These are phyloP conservation scores for Bagarius yarrelli DNA, from an alignment of 2,113 vertebrate genomes.

Conservation along the genomic window DNA sequence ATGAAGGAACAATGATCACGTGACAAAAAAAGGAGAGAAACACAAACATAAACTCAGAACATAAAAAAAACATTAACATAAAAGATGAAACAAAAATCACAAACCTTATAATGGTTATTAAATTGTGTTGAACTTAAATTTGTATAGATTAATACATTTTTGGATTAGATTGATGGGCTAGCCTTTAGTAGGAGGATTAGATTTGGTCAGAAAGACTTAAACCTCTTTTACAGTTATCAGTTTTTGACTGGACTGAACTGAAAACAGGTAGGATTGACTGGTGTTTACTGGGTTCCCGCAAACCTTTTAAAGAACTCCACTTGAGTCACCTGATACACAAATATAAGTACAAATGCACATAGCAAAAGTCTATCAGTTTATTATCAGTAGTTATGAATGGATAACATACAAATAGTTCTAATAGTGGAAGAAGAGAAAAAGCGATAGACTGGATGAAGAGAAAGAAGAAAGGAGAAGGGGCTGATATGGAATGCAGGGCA, in stretches of 20 bases:
- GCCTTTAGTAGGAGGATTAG: too few relatives aligned
- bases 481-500: conserved; percentile 69
- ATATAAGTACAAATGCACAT: conserved; percentile 38
- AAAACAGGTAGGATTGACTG: background rate
- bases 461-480: conserved; percentile 13
- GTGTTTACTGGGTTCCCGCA: background rate
- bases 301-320: background rate
- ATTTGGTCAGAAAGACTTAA: background rate
- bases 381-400: conserved; percentile 36
- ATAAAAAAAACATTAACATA: too few relatives aligned
- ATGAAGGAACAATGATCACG: too few relatives aligned
- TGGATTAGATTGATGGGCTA: too few relatives aligned
- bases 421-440: background rate
- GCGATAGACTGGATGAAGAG: conserved; percentile 5
- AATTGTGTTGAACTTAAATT: too few relatives aligned
- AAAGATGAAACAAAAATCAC: too few relatives aligned
- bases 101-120: too few relatives aligned
- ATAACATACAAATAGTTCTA: background rate
- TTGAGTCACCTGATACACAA: conserved; percentile 38
- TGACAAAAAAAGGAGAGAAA: too few relatives aligned
- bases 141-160: too few relatives aligned
- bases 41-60: too few relatives aligned
- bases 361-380: conserved; percentile 49
- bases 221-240: background rate
- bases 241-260: background rate